A percentile compares a stretch with the other conserved stretches of the same genome.
Conservation (phyloP, 1,140 invertebrate species). For the Rhyacophila brunnea region DNA sequence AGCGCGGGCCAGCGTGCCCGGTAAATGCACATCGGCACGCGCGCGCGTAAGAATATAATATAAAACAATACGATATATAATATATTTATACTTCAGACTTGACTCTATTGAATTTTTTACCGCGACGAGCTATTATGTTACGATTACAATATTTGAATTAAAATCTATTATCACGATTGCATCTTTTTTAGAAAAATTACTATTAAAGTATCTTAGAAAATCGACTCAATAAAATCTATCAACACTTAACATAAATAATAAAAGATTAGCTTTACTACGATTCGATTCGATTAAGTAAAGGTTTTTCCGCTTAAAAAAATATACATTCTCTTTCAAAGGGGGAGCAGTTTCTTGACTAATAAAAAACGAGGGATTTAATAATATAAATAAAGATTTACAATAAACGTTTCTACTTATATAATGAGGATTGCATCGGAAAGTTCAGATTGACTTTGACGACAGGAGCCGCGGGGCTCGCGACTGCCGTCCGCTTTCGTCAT, state of each 20-base stretch:
- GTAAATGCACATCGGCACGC: slow-evolving; percentile 6
- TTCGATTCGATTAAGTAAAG: slow-evolving; percentile 30
- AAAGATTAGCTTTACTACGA: slow-evolving; percentile 31
- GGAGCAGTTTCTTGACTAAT: slow-evolving; percentile 13
- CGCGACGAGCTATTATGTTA: slow-evolving; percentile 36
- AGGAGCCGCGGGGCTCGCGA: slow-evolving; percentile 36
- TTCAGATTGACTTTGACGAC: slow-evolving; percentile 20
- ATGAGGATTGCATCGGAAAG: slow-evolving; percentile 35
- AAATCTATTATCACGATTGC: slow-evolving; percentile 37
- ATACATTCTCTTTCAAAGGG: slow-evolving; percentile 31
- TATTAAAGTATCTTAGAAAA: slow-evolving; percentile 37
- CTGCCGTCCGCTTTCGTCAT: slow-evolving; percentile 21
- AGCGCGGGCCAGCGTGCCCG: background rate
- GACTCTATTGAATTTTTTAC: slow-evolving; percentile 35
- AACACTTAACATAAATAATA: slow-evolving; percentile 37
- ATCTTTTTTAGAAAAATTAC: slow-evolving; percentile 37
- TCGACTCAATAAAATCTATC: slow-evolving; percentile 37
- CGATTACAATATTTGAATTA: slow-evolving; percentile 36
- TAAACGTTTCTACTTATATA: slow-evolving; percentile 33
- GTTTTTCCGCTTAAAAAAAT: slow-evolving; percentile 34
- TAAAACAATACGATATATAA: slow-evolving; percentile 22
- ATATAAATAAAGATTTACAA: slow-evolving; percentile 32
- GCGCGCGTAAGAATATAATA: slow-evolving; percentile 10
- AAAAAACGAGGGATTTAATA: slow-evolving; percentile 25
- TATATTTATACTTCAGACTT: slow-evolving; percentile 34